Evolutionary conservation across 2,888 invertebrate species (phyloP).

Genomic region (Cotesia congregata): DNA sequence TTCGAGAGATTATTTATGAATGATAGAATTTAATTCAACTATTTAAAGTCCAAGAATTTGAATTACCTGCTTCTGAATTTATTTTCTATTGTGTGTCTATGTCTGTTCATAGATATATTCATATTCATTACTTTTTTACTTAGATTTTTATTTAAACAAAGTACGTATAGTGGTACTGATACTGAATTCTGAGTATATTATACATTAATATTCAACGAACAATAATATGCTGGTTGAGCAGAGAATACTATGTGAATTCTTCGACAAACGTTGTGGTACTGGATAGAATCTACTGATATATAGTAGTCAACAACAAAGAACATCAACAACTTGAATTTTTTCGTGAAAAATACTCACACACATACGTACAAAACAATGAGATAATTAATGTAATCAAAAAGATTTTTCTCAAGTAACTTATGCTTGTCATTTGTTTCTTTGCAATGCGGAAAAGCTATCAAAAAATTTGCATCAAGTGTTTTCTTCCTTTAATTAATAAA

Average conservation of each 20-base stretch:
- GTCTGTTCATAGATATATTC: background rate
- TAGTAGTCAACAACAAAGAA: conserved; percentile 22
- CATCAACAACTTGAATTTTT: conserved; percentile 30
- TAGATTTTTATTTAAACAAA: background rate
- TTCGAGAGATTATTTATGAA: too few relatives aligned
- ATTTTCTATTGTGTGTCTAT: background rate
- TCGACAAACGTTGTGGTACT: conserved; percentile 4
- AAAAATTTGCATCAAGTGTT: conserved; percentile 1
- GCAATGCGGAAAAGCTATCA: conserved; percentile 6
- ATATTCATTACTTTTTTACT: background rate
- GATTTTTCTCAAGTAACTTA: background rate
- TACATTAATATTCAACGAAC: conserved; percentile 41
- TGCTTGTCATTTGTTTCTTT: conserved; percentile 11
- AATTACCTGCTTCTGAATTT: background rate
- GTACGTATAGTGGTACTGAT: conserved; percentile 28
- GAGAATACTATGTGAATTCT: conserved; percentile 45
- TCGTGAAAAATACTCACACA: background rate
- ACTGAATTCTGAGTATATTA: conserved; percentile 25
- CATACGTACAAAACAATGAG: background rate
- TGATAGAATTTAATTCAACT: too few relatives aligned
- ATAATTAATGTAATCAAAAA: background rate
- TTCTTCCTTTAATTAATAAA: background rate
- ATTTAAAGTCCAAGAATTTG: too few relatives aligned
- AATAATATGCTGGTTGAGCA: conserved; percentile 41
- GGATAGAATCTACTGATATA: background rate